Evolutionary conservation across 64 coral and sea anemone genomes (phyloP).

Genomic region (Hydrozoanthus tunicans): DNA sequence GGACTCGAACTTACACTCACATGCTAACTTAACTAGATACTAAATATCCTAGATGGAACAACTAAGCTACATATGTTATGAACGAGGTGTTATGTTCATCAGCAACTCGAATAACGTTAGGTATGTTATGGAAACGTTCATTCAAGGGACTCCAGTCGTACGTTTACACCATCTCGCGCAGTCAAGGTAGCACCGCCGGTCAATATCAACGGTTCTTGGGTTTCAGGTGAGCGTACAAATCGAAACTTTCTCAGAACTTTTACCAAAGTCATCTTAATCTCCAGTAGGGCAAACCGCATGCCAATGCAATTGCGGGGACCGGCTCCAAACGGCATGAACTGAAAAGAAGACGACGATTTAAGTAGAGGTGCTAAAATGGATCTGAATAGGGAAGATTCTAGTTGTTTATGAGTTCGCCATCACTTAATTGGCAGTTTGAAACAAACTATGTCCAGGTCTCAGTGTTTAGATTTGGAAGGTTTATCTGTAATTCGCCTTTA

Average conservation of each 20-base stretch:
- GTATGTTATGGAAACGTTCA: background rate
- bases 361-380: background rate
- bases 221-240: slow-evolving; percentile 67
- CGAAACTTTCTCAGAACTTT: slow-evolving; percentile 60
- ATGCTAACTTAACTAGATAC: too few species aligned
- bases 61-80: too few species aligned
- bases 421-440: too few species aligned
- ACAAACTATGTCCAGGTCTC: too few species aligned
- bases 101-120: too few species aligned
- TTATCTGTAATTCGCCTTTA: too few species aligned
- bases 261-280: slow-evolving; percentile 66
- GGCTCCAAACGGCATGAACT: slow-evolving; percentile 67
- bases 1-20: too few species aligned
- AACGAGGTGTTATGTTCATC: too few species aligned
- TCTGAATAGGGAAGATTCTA: background rate
- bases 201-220: slow-evolving; percentile 61
- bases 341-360: background rate
- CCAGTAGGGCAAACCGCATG: slow-evolving; percentile 71
- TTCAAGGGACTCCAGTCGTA: background rate
- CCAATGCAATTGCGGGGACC: slow-evolving; percentile 75
- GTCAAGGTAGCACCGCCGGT: slow-evolving; percentile 48
- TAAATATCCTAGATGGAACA: too few species aligned
- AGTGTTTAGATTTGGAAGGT: too few species aligned
- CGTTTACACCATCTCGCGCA: slow-evolving; percentile 28
- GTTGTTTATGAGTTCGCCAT: too few species aligned